phyloP scores from a whole-genome alignment of 2,888 invertebrate genomes.

The Agrypnus murinus region DNA sequence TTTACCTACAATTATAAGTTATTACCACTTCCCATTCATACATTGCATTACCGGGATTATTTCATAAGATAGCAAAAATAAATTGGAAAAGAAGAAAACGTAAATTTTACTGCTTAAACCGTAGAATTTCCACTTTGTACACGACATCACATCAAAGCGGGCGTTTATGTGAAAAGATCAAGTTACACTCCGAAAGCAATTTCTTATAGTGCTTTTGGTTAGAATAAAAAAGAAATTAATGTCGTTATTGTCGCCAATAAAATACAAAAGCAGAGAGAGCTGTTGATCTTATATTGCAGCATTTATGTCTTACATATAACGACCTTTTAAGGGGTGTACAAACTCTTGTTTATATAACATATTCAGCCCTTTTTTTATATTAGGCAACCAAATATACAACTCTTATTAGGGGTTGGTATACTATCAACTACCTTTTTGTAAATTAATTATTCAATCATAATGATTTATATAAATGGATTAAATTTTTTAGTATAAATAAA shows the following conservation, averaged over 20 bases:
- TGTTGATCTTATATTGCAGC: slow-evolving; percentile 60
- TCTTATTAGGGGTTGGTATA: no score
- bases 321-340: slow-evolving; percentile 50
- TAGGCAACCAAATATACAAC: slow-evolving; percentile 12
- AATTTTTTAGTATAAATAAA: no score
- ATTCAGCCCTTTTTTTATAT: neutral
- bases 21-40: no score
- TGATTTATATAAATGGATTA: no score
- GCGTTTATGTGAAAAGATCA: slow-evolving; percentile 54
- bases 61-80: slow-evolving; percentile 12
- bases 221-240: slow-evolving; percentile 60
- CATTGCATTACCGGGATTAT: neutral
- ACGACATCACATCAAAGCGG: slow-evolving; percentile 36
- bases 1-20: no score
- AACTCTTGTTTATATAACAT: slow-evolving; percentile 1
- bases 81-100: slow-evolving; percentile 3
- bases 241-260: slow-evolving; percentile 62
- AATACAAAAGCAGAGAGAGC: slow-evolving; percentile 60
- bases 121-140: slow-evolving; percentile 32
- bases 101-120: slow-evolving; percentile 22
- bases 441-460: no score
- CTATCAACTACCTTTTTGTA: no score
- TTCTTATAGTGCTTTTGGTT: slow-evolving; percentile 58
- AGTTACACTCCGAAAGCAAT: slow-evolving; percentile 52
- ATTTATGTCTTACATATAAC: slow-evolving; percentile 55